Base-by-base conservation (phyloP, 2,113 vertebrate species). In the Pseudorectes ferrugineus region DNA sequence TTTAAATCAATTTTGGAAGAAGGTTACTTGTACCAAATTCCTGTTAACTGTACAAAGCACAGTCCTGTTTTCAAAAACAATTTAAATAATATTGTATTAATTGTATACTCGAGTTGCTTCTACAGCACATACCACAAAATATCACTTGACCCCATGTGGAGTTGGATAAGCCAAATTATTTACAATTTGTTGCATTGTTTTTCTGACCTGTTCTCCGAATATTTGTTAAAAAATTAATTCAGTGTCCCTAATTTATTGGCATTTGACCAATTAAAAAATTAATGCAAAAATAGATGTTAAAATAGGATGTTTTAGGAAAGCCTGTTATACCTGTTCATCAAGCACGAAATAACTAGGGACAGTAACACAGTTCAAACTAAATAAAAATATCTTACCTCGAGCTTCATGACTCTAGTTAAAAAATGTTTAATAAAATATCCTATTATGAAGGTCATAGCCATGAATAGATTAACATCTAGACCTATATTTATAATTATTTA, bases 331-430 rank as follows among this genome's bases (percentile, higher is more conserved):
- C 1, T 59, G 5, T 23, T 49, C 4, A 58, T 67, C 22, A 81
- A 82, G 5, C 2, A 38, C 25, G 75, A 59, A 88, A 25, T 35
- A 40, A 7, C 4, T 31, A 48, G 1, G 0, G 26, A 49, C 1
- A 33, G 11, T 26, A 59, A 45, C 6, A 67, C 1, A 46, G 19
- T 57, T 66, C 29, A 78, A 15, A 38, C 14, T 42, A 70, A 83
- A 84, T 24, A 26, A 72, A 82, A 88, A 82, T 26, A 14, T 38
- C 18, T 91, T 66, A 45, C 15, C 5, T 88, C 16, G 54, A 66
- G 9, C 2, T 77, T 9, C 13, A 2, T 49, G 49, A 15, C 1
- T n/a, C 22, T 2, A 40, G 24, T 36, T 23, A 1, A 59, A 58
- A 75, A 77, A 31, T 14, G 2, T 10, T n/a, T 49, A 28, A 36